Evolutionary conservation across 1,140 invertebrate genomes (phyloP).

Genomic region (Euura lappo): DNA sequence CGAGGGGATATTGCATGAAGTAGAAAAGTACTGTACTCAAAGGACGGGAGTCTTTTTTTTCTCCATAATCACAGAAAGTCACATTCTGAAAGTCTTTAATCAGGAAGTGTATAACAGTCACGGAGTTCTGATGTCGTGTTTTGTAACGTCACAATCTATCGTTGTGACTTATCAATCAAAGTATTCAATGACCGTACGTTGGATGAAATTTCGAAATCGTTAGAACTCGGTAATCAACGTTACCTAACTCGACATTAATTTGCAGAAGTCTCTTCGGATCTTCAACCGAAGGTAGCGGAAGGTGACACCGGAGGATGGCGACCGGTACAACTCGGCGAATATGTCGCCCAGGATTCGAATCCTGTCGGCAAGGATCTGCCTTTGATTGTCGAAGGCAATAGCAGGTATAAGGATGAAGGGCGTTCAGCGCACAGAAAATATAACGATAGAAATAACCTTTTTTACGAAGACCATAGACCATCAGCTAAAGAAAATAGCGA

Average conservation of each 20-base stretch:
- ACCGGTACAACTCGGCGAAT: background rate
- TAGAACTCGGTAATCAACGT: no score
- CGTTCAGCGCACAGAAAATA: background rate
- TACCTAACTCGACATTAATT: background rate
- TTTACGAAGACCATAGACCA: background rate
- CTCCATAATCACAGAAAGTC: background rate
- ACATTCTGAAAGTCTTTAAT: background rate
- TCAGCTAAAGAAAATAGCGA: background rate
- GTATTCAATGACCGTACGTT: no score
- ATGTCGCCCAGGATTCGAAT: background rate
- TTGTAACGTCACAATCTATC: background rate
- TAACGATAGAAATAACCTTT: background rate
- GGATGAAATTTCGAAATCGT: no score
- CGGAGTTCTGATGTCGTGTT: background rate
- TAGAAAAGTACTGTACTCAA: background rate
- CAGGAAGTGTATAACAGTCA: background rate
- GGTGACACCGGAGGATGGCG: background rate
- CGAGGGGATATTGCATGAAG: background rate
- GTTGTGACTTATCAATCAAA: no score
- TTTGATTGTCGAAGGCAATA: slow-evolving; percentile 3
- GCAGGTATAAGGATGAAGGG: background rate
- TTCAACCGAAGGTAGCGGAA: background rate
- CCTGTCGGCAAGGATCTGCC: slow-evolving; percentile 4
- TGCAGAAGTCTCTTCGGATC: background rate
- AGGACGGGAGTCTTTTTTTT: background rate